Evolutionary conservation across 2,888 invertebrate genomes (phyloP).

Genomic region (Pristionchus maxplancki): DNA sequence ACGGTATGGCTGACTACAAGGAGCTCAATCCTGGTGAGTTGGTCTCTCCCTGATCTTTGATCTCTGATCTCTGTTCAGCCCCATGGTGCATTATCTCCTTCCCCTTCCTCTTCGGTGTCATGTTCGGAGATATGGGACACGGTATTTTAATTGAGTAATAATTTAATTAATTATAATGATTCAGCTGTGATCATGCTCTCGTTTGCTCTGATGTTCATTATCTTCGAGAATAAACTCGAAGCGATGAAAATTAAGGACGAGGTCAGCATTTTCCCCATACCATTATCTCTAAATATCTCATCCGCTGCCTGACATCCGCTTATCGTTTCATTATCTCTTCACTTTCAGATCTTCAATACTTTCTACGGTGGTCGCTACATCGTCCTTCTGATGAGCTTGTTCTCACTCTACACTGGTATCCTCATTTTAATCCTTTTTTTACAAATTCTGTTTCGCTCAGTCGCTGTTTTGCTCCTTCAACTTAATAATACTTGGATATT

Average conservation of each 20-base stretch:
- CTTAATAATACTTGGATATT: conserved; percentile 79
- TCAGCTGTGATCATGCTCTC: conserved; percentile 87
- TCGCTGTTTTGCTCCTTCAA: neutral
- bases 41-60: neutral
- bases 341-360: conserved; percentile 91
- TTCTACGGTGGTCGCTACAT: conserved; percentile 97
- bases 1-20: conserved; percentile 48
- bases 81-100: conserved; percentile 97
- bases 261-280: conserved; percentile 46
- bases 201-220: conserved; percentile 94
- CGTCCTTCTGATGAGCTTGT: conserved; percentile 86
- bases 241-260: conserved; percentile 73
- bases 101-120: conserved; percentile 96
- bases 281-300: neutral
- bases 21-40: conserved; percentile 50
- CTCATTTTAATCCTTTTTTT: neutral
- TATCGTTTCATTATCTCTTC: neutral
- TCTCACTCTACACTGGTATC: conserved; percentile 77
- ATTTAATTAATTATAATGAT: neutral
- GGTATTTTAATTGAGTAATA: conserved; percentile 78
- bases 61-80: conserved; percentile 81
- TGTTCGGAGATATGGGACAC: conserved; percentile 99
- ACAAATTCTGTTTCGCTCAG: neutral
- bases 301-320: too few relatives aligned
- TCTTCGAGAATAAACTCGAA: conserved; percentile 89